phyloP scores from a whole-genome alignment of 2,113 vertebrate species.

The Silurus glanis region DNA sequence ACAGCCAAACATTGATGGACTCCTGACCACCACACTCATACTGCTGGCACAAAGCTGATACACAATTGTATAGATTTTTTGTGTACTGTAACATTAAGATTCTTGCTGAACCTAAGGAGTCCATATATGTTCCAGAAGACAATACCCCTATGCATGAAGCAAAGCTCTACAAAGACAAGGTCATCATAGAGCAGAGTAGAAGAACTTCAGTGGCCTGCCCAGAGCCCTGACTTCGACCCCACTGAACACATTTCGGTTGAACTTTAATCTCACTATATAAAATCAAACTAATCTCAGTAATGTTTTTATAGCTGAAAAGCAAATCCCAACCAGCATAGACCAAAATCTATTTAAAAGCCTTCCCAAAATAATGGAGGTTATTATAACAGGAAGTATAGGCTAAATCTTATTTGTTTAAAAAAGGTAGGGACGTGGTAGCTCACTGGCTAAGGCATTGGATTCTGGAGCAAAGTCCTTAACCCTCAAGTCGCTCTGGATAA shows the following conservation, averaged over 20 bases:
- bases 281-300: not conserved
- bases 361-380: not conserved
- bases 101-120: not conserved
- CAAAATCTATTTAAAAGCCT: not conserved
- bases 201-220: not conserved
- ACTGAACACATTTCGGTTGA: not conserved
- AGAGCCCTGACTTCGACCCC: not conserved
- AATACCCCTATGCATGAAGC: not conserved
- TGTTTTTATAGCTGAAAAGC: not conserved
- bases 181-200: not conserved
- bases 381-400: not conserved
- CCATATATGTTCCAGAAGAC: not conserved
- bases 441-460: too few relatives aligned
- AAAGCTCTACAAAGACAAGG: not conserved
- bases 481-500: too few relatives aligned
- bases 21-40: not conserved
- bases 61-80: not conserved
- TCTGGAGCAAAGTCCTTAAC: too few relatives aligned
- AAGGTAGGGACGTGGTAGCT: too few relatives aligned
- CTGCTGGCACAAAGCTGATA: not conserved
- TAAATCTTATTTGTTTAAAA: too few relatives aligned
- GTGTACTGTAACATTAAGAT: not conserved
- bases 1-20: not conserved
- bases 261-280: not conserved
- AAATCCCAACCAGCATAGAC: not conserved